A percentile compares a stretch with the other conserved stretches of the same genome.
Evolutionary conservation across 1,140 invertebrate genomes (phyloP).

Genomic region (Drosophila funebris): DNA sequence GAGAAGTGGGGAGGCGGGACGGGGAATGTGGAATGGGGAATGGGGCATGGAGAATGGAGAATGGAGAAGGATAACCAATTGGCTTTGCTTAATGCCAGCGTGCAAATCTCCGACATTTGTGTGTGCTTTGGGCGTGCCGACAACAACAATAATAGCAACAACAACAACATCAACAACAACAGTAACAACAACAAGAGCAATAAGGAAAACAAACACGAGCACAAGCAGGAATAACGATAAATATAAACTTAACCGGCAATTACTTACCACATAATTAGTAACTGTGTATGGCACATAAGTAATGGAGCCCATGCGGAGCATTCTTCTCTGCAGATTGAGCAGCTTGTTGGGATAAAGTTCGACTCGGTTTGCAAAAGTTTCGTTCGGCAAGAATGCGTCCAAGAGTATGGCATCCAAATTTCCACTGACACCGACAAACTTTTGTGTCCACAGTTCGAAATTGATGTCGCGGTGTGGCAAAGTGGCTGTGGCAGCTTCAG

Average conservation of each 20-base stretch:
- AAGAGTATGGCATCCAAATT: constrained; percentile 78
- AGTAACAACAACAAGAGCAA: constrained; percentile 2
- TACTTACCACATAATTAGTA: constrained; percentile 84
- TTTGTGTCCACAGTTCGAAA: constrained; percentile 83
- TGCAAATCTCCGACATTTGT: constrained; percentile 76
- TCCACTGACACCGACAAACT: constrained; percentile 77
- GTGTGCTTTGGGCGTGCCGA: constrained; percentile 36
- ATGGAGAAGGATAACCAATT: constrained; percentile 58
- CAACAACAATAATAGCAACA: constrained; percentile 43
- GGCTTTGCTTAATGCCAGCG: constrained; percentile 75
- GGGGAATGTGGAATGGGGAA: neutral
- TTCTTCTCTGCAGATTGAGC: constrained; percentile 69
- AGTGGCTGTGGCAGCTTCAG: constrained; percentile 15
- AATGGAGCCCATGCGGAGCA: constrained; percentile 69
- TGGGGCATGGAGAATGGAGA: neutral
- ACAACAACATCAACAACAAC: constrained; percentile 28
- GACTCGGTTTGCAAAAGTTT: constrained; percentile 70
- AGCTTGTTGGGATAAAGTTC: constrained; percentile 83
- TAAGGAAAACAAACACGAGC: constrained; percentile 3
- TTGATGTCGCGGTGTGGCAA: constrained; percentile 71
- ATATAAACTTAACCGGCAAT: constrained; percentile 82
- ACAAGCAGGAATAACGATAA: constrained; percentile 61
- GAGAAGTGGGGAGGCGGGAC: neutral
- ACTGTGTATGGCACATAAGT: constrained; percentile 82
- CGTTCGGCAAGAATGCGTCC: constrained; percentile 77